Evolutionary conservation across 2,797 vertebrate genomes (phyloP).

Genomic region (Gephyroberyx darwinii): DNA sequence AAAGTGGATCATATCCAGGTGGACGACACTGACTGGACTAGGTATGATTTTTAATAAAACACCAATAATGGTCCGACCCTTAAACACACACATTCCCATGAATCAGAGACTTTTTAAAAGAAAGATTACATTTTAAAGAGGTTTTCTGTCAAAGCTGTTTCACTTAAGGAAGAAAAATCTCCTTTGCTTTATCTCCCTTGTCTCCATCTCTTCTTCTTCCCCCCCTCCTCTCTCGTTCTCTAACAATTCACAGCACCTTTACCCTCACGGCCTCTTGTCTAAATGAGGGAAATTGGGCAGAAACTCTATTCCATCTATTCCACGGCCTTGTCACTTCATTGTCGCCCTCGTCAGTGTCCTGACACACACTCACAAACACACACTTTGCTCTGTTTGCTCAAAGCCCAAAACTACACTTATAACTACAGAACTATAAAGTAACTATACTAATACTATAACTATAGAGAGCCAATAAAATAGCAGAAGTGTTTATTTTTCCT

Average conservation of each 20-base stretch:
- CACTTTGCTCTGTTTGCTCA: background rate
- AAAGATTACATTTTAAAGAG: background rate
- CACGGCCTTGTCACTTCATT: constrained; percentile 51
- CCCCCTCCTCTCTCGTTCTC: background rate
- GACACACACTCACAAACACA: constrained; percentile 15
- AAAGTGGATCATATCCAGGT: no score
- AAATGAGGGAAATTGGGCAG: constrained; percentile 78
- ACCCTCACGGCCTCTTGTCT: constrained; percentile 46
- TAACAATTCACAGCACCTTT: constrained; percentile 24
- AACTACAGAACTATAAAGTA: no score
- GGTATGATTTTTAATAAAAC: no score
- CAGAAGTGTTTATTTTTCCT: no score
- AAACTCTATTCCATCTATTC: constrained; percentile 71
- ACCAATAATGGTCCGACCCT: background rate
- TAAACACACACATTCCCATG: background rate
- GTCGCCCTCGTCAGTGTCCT: constrained; percentile 56
- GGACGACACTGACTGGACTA: no score
- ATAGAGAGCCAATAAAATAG: no score
- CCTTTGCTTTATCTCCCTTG: background rate
- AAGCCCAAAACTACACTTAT: constrained; percentile 20
- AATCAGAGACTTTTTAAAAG: no score
- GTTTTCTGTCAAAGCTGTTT: constrained; percentile 11
- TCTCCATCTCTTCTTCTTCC: background rate
- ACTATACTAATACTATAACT: no score
- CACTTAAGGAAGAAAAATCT: background rate